These are phyloP conservation scores for Coendou prehensilis DNA, from an alignment of 2,797 vertebrate species.

Conservation along the genomic window DNA sequence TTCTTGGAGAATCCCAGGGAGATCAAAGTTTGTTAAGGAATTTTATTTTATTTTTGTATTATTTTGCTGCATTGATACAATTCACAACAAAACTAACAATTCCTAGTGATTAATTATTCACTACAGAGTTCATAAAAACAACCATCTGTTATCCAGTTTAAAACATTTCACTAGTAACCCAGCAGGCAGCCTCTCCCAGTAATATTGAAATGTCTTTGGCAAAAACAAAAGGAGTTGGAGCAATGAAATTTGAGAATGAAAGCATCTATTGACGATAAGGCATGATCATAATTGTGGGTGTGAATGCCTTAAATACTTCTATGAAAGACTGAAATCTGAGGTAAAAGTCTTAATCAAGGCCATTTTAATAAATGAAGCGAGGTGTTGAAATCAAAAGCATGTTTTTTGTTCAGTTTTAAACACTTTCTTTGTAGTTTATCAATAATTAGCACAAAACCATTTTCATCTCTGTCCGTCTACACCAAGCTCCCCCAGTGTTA, in stretches of 20 bases:
- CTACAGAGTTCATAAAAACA: not conserved
- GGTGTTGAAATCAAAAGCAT: conserved; percentile 70
- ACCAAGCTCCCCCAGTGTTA: conserved; percentile 21
- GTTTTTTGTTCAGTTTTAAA: conserved; percentile 66
- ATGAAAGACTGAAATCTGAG: conserved; percentile 16
- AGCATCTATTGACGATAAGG: not conserved
- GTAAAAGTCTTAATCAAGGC: conserved; percentile 63
- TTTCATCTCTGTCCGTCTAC: conserved; percentile 67
- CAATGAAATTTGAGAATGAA: conserved; percentile 29
- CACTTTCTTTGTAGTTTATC: conserved; percentile 50
- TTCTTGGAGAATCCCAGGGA: not conserved
- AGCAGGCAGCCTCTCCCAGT: not conserved
- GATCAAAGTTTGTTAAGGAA: not conserved
- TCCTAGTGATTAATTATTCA: not conserved
- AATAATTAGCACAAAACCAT: conserved; percentile 71
- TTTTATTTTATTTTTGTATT: conserved; percentile 23
- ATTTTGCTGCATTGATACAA: not conserved
- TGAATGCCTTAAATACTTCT: conserved; percentile 51
- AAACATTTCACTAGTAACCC: conserved; percentile 1
- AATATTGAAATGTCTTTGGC: not conserved
- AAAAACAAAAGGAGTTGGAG: not conserved
- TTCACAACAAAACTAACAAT: not conserved
- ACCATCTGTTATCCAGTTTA: not conserved
- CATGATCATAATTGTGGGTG: not conserved
- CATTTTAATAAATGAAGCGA: conserved; percentile 62